These are phyloP conservation scores for Glossophaga mutica DNA, from an alignment of 2,797 vertebrate species.

Conservation along the genomic window DNA sequence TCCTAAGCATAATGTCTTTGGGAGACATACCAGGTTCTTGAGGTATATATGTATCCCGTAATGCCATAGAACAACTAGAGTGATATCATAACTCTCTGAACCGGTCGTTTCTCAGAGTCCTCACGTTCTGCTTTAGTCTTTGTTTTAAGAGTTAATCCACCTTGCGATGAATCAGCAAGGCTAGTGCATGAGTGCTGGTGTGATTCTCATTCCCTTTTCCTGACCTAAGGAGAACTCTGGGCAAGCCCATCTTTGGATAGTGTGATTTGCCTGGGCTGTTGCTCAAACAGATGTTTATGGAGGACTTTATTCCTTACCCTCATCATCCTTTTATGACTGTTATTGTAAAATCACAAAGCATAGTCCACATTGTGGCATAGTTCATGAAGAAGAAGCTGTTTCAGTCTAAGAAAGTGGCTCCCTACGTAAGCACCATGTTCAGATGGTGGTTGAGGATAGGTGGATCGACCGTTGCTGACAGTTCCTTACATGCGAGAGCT, in stretches of 20 bases:
- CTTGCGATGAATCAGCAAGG: not conserved
- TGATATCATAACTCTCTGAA: not conserved
- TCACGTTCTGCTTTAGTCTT: not conserved
- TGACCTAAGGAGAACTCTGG: not conserved
- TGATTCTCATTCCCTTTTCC: not conserved
- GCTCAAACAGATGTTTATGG: not conserved
- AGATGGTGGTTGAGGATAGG: not conserved
- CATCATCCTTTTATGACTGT: not conserved
- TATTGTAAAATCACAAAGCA: conserved; percentile 7
- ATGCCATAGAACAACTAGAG: not conserved
- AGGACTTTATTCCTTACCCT: not conserved
- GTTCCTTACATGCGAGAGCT: not conserved
- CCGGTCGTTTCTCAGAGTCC: not conserved
- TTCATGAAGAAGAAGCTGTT: not conserved
- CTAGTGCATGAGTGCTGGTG: not conserved
- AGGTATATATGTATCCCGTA: not conserved
- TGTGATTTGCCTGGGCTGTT: not conserved
- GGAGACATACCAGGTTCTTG: not conserved
- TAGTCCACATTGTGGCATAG: not conserved
- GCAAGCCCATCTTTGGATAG: not conserved
- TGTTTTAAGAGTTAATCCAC: not conserved
- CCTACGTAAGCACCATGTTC: not conserved
- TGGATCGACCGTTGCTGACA: not conserved
- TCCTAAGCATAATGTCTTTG: not conserved
- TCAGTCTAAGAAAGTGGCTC: not conserved